Conservation (phyloP, 2,113 vertebrate genomes). For the Tangachromis dhanisi region DNA sequence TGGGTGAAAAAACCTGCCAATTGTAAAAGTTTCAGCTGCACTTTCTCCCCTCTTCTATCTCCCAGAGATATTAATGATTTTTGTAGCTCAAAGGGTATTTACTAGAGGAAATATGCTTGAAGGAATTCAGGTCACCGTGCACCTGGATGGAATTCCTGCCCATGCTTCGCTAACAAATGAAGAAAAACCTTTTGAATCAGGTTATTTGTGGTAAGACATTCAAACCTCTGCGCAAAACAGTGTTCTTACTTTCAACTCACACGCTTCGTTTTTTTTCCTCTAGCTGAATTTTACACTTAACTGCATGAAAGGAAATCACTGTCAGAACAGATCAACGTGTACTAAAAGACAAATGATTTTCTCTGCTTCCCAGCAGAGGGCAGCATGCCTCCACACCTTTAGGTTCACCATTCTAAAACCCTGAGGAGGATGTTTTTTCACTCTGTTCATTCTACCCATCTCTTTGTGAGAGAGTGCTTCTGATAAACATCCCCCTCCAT, state of each 20-base stretch:
- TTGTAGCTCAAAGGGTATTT: constrained; percentile 39
- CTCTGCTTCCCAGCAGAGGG: constrained; percentile 60
- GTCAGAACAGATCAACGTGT: not conserved
- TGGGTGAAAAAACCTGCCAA: constrained; percentile 16
- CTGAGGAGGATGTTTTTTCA: constrained; percentile 37
- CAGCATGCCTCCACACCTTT: constrained; percentile 59
- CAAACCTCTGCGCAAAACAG: not conserved
- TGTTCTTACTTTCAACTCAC: not conserved
- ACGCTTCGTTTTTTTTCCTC: not conserved
- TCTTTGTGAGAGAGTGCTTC: constrained; percentile 64
- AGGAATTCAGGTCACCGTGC: constrained; percentile 53
- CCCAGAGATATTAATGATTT: constrained; percentile 42
- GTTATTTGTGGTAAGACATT: constrained; percentile 7
- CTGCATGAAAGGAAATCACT: not conserved
- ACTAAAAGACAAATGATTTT: not conserved
- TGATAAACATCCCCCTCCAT: constrained; percentile 67
- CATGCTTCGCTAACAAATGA: constrained; percentile 27
- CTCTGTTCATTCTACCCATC: constrained; percentile 48
- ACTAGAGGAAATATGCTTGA: constrained; percentile 38
- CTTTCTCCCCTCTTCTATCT: not conserved
- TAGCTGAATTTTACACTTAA: not conserved
- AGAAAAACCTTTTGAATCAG: constrained; percentile 2
- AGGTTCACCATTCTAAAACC: not conserved
- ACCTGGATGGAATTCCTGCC: constrained; percentile 28
- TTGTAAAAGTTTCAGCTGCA: constrained; percentile 37